Base-by-base conservation (phyloP, 2,888 invertebrate genomes). In the Mythimna vitellina region DNA sequence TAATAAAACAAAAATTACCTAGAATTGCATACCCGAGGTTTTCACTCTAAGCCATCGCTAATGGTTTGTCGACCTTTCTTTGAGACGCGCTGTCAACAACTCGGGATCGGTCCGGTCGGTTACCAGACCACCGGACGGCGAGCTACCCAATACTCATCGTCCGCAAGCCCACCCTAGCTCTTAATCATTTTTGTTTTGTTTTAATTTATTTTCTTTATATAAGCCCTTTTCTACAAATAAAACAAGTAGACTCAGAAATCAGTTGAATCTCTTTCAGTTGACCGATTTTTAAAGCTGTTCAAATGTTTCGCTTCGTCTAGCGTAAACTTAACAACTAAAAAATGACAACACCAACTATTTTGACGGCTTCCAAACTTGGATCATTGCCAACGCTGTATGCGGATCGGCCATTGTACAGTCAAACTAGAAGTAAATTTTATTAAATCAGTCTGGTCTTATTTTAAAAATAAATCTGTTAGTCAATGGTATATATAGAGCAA, bases 311-410 rank as follows among this genome's bases (percentile, higher is more conserved):
- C 72, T 83, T 63, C 12, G 76, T 79, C 84, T 78, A 71, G 76
- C 84, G 82, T 84, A 73, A 80, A 86, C n/a, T 77, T 58, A 65
- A 83, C 60, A 80, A 64, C 82, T n/a, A 69, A 73, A 78, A 81
- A 81, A 73, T 75, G 63, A 82, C 78, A 71, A 70, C 53, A 65
- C 42, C 32, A 56, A 76, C 76, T 76, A 83, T 84, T 84, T 81
- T 84, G 84, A 86, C 79, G 81, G 66, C 65, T 63, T 20, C 61
- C 29, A 35, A 54, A 63, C 65, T 84, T 84, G 84, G 84, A 79
- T 53, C 32, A 70, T 42, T 66, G 86, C 84, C 84, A 84, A 71
- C 60, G 32, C 69, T 42, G 57, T 71, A 72, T 69, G 60, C 61
- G 83, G 62, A 73, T 74, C 66, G 60, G 65, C 58, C 61, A 70